Base-by-base conservation (phyloP, 92 coral and sea anemone species). In the Porites lobata region DNA sequence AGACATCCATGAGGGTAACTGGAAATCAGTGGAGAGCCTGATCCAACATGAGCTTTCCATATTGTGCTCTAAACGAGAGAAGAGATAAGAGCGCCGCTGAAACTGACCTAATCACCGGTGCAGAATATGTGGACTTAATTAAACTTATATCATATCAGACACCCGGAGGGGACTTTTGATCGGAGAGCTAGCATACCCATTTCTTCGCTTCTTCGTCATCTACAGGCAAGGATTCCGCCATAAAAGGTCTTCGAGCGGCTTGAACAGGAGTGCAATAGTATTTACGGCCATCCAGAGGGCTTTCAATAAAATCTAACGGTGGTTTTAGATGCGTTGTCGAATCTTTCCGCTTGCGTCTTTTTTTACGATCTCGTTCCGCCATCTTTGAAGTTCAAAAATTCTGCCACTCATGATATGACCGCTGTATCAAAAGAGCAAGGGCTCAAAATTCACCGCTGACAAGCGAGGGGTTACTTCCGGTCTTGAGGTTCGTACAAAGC, bases 191-290 rank as follows among this genome's bases (percentile, higher is more conserved):
- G 32, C 82, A n/a, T 61, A 84, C 87, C 87, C 87, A 84, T 84
- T 84, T 84, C 75, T 63, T 21, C 0, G 87, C 76, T 53, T 50
- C 65, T 84, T 74, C 57, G 21, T 84, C 87, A 24, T 96, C 98
- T 3, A 95, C 96, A 13, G 96, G 82, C 14, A 96, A 76, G 56
- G 93, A 84, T 1, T 98, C 92, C 9, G 99, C 98, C 89, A 96
- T n/a, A 81, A 80, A 93, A 18, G 99, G 99, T 58, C 93, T 91
- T 79, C 98, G 90, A 32, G 99, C 99, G 7, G 96, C 96, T 88
- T 95, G 94, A n/a, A 95, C 98, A 10, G 99, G 99, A 29, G 99
- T 95, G 50, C 89, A 79, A 65, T 90, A 96, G 68, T 90, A 93
- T 77, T 88, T 96, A 9, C 58, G 78, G 15, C 98, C 99, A 64